A percentile compares a stretch with the other conserved stretches of the same genome.
Evolutionary conservation across 2,797 vertebrate genomes (phyloP).

Genomic region (Poeciliopsis turneri): DNA sequence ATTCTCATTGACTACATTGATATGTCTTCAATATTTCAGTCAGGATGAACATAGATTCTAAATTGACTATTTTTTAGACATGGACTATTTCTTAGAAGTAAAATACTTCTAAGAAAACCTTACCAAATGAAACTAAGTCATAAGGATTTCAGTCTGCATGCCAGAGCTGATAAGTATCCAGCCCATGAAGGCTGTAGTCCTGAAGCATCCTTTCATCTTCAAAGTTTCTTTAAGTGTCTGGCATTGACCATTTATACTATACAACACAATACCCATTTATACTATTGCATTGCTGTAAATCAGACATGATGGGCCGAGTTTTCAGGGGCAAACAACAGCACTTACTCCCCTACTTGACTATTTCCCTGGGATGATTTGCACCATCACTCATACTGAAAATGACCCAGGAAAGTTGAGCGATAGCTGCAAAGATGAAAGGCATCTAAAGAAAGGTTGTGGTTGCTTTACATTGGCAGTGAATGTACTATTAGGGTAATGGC

Average conservation of each 20-base stretch:
- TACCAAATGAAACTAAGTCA: conserved; percentile 24
- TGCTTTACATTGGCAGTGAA: conserved; percentile 48
- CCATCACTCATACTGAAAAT: conserved; percentile 59
- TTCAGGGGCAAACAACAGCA: conserved; percentile 47
- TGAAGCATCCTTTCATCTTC: conserved; percentile 38
- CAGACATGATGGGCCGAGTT: conserved; percentile 42
- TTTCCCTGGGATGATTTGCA: conserved; percentile 62
- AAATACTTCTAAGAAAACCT: conserved; percentile 14
- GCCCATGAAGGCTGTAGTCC: conserved; percentile 1
- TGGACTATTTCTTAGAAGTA: not conserved
- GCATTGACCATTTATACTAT: conserved; percentile 10
- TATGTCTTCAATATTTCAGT: not conserved
- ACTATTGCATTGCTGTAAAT: conserved; percentile 30
- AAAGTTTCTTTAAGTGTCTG: conserved; percentile 34
- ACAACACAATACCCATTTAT: conserved; percentile 1
- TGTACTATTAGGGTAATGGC: conserved; percentile 55
- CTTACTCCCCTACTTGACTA: conserved; percentile 37
- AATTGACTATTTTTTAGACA: not conserved
- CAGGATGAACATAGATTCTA: not conserved
- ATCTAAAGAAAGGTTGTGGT: conserved; percentile 50
- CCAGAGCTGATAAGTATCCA: conserved; percentile 46
- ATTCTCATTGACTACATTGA: not conserved
- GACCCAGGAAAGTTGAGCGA: conserved; percentile 55
- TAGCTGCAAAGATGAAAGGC: conserved; percentile 67
- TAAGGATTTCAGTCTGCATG: conserved; percentile 45